Base-by-base conservation (phyloP, 1,140 invertebrate species). In the Sweltsa coloradensis region DNA sequence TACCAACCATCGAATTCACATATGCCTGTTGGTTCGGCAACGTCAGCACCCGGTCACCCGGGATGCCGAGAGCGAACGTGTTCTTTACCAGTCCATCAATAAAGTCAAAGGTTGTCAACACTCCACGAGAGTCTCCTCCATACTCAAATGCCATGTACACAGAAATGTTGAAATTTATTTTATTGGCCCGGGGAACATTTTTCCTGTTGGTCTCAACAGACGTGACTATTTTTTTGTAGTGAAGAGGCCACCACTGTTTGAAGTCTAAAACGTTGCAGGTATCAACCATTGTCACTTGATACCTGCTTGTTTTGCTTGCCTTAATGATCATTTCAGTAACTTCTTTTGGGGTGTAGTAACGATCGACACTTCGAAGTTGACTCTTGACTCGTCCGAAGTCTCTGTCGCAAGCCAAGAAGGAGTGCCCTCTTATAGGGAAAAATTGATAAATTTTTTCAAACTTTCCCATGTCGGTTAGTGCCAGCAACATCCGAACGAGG, bases 391-490 rank as follows among this genome's bases (percentile, higher is more conserved):
- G 29, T 13, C 46, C 47, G 40, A 59, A 59, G 47, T 52, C 51
- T 14, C 54, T 46, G 44, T 59, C 57, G 31, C 55, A 57, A 5
- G 55, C 51, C 2, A 60, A 42, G 40, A 52, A 60, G 25, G 44
- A 49, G 36, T 59, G 55, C 26, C 57, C 57, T 25, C 49, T 9
- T 11, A 53, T 39, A 13, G 57, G 55, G 43, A 54, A 57, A 6
- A 18, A 19, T 9, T 56, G 48, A 16, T 34, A 18, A 25, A 58
- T 46, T 34, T 34, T 54, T 25, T 54, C 23, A 45, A 55, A 52
- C 31, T 47, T 22, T 19, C 34, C 27, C 21, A 18, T 37, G 21
- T 51, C 34, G 14, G 36, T 34, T 14, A 54, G 39, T 21, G 18
- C n/a, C 22, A 54, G 34, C 13, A 45, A 27, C 26, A 47, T 36